A percentile compares a stretch with the other conserved stretches of the same genome.
Conservation (phyloP, 2,113 vertebrate genomes). For the Microtus richardsoni region DNA sequence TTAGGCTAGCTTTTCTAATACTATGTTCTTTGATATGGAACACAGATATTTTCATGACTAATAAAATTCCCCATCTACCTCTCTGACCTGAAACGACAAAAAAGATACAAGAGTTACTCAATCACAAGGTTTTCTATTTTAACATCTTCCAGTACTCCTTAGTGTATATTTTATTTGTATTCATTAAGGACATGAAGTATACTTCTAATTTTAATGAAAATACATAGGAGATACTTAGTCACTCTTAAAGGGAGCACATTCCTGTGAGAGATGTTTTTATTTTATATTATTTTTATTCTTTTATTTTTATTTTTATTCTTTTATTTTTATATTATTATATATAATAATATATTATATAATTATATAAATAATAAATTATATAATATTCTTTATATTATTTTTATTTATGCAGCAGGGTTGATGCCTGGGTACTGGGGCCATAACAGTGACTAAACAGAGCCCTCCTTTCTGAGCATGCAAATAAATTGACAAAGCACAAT, state of each 20-base stretch:
- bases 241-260: slow-evolving; percentile 36
- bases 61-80: slow-evolving; percentile 5
- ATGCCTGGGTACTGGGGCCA: neutral
- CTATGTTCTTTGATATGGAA: slow-evolving; percentile 4
- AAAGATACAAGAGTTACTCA: slow-evolving; percentile 39
- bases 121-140: slow-evolving; percentile 32
- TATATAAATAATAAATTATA: too few species aligned
- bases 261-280: neutral
- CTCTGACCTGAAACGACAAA: slow-evolving; percentile 47
- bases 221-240: neutral
- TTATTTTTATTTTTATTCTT: too few species aligned
- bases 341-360: too few species aligned
- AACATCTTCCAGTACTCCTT: slow-evolving; percentile 11
- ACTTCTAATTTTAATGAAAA: slow-evolving; percentile 52
- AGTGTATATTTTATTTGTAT: slow-evolving; percentile 31
- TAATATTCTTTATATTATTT: neutral
- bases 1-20: slow-evolving; percentile 41
- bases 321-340: too few species aligned
- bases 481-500: slow-evolving; percentile 68
- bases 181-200: slow-evolving; percentile 28
- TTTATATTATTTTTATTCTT: neutral
- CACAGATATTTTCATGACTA: slow-evolving; percentile 17
- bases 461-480: slow-evolving; percentile 57
- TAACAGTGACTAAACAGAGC: slow-evolving; percentile 63
- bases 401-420: neutral